Conservation (phyloP, 1,140 invertebrate genomes). For the Bilobella aurantiaca region DNA sequence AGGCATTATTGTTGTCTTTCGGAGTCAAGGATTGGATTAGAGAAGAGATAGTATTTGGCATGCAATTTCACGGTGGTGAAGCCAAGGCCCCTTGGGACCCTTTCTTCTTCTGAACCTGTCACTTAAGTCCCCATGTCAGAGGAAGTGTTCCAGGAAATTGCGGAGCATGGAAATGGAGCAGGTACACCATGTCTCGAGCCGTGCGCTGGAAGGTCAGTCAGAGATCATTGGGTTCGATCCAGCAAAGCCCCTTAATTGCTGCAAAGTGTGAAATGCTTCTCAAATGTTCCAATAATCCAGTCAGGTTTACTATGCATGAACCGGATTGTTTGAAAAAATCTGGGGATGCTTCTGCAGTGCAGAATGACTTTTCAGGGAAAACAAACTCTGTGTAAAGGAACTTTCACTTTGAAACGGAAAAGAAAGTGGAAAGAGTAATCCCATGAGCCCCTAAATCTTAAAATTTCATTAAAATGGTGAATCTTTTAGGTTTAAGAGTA, state of each 20-base stretch:
- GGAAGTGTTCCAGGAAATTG: background rate
- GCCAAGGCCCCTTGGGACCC: background rate
- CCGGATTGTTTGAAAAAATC: background rate
- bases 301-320: background rate
- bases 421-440: no score
- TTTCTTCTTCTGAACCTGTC: conserved; percentile 4
- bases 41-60: conserved; percentile 2
- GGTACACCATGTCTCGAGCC: background rate
- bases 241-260: background rate
- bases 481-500: no score
- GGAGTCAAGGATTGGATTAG: background rate
- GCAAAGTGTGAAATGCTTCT: background rate
- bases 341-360: background rate
- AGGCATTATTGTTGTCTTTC: background rate
- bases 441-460: conserved; percentile 1
- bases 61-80: conserved; percentile 14
- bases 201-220: background rate
- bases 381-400: background rate
- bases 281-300: no score
- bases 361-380: background rate
- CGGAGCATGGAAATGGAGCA: background rate
- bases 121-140: conserved; percentile 10
- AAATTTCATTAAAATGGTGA: conserved; percentile 8
- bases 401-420: background rate
- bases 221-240: conserved; percentile 3